Evolutionary conservation across 1,140 invertebrate genomes (phyloP).

Genomic region (Brevipalpus yothersi): DNA sequence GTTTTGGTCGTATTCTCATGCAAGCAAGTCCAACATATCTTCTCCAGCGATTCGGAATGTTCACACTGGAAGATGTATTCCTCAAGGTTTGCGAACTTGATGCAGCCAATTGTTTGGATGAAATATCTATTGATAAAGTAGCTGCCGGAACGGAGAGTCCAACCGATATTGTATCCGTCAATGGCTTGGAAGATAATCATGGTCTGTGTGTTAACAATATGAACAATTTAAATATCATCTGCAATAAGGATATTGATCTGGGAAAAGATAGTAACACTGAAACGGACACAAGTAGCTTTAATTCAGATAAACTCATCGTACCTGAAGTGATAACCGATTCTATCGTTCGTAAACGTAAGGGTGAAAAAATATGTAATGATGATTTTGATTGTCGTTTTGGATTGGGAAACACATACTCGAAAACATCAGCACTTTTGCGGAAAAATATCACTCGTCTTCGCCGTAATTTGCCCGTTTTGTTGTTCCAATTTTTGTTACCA

Average conservation of each 20-base stretch:
- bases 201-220: not conserved
- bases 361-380: not conserved
- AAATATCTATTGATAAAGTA: not conserved
- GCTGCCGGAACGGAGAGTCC: not conserved
- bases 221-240: not conserved
- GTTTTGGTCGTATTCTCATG: slow-evolving; percentile 19
- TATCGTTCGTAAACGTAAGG: not conserved
- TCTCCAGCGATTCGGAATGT: slow-evolving; percentile 13
- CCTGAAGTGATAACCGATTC: not conserved
- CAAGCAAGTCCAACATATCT: slow-evolving; percentile 18
- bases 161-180: not conserved
- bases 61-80: slow-evolving; percentile 47
- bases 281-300: not conserved
- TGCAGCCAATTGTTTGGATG: not conserved
- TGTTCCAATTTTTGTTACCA: slow-evolving; percentile 73
- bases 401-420: not conserved
- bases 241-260: not conserved
- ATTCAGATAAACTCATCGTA: not conserved
- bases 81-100: slow-evolving; percentile 43
- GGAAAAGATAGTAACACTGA: not conserved
- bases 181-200: not conserved
- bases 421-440: slow-evolving; percentile 48
- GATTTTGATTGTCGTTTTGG: not conserved
- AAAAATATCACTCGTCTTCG: slow-evolving; percentile 82
- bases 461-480: slow-evolving; percentile 68